These are phyloP conservation scores for Cydia splendana DNA, from an alignment of 1,140 invertebrate genomes.

Conservation along the genomic window DNA sequence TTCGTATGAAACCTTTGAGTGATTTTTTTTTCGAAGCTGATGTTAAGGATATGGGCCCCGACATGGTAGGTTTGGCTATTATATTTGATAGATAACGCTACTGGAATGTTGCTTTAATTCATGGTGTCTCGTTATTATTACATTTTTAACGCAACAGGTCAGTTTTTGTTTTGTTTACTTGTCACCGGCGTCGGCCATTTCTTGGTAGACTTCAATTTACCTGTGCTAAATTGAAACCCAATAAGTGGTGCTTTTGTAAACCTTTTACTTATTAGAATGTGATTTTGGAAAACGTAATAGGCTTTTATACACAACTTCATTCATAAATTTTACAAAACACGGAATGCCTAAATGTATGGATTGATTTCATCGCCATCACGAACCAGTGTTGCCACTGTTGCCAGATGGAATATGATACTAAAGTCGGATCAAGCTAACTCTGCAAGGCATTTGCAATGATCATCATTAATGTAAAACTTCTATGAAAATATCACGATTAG, in stretches of 20 bases:
- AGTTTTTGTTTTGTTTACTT: conserved; percentile 80
- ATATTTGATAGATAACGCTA: conserved; percentile 48
- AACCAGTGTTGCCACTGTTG: not conserved
- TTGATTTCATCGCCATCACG: not conserved
- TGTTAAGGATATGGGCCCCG: conserved; percentile 88
- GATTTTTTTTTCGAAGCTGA: conserved; percentile 85
- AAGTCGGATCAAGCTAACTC: no score
- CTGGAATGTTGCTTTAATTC: conserved; percentile 65
- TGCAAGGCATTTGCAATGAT: no score
- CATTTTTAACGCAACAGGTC: conserved; percentile 72
- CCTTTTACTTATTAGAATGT: not conserved
- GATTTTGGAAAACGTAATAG: not conserved
- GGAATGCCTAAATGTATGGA: not conserved
- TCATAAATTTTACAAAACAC: not conserved
- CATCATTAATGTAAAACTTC: no score
- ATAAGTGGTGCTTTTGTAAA: conserved; percentile 4
- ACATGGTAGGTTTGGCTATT: conserved; percentile 82
- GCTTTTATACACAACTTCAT: not conserved
- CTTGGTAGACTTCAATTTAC: conserved; percentile 66
- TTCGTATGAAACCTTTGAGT: conserved; percentile 86
- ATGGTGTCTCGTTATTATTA: conserved; percentile 58
- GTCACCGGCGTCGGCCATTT: conserved; percentile 80
- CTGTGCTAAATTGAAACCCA: conserved; percentile 45
- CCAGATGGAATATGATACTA: not conserved
- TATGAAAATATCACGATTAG: no score